Base-by-base conservation (phyloP, 2,113 vertebrate genomes). In the Myiozetetes cayanensis region DNA sequence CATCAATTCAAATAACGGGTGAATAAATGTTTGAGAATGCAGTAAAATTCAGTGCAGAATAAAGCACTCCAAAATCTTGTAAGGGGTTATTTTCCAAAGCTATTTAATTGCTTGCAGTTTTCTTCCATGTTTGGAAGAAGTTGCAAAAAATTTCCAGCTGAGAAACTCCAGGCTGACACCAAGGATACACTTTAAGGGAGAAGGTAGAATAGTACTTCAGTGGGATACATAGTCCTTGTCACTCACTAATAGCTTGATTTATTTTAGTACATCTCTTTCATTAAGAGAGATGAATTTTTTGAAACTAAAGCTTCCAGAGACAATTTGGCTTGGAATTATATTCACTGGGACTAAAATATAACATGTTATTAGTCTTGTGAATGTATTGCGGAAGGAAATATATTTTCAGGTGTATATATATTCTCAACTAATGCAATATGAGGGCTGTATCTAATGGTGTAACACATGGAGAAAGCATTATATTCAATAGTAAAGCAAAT, bases 181-280 rank as follows among this genome's bases (percentile, higher is more conserved):
- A 74, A 77, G 56, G 76, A 33, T 1, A 65, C 44, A 16, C 61
- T 74, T 52, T 44, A 68, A 83, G 63, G 59, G 35, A 72, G 62
- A 21, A 74, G 20, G 31, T n/a, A 44, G 61, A 94, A 63, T 33
- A 44, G 28, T 41, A 41, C 27, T 35, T 91, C 46, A 23, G 50
- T 67, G 46, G 75, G 55, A 56, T 80, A 55, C 12, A 35, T 17
- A 61, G 72, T 88, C 68, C 61, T 56, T 84, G 47, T 93, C 55
- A 35, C 56, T 95, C 55, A 19, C 27, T 86, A 86, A 61, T 61
- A 71, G 61, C 43, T 81, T 84, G 49, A 81, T 88, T 94, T 76
- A 83, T 80, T 96, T 94, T 65, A 76, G 58, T 89, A 72, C 56
- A 28, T 89, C 61, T 93, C 50, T 78, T 94, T 90, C 86, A 89